Base-by-base conservation (phyloP, 2,888 invertebrate species). In the Emesis furor region DNA sequence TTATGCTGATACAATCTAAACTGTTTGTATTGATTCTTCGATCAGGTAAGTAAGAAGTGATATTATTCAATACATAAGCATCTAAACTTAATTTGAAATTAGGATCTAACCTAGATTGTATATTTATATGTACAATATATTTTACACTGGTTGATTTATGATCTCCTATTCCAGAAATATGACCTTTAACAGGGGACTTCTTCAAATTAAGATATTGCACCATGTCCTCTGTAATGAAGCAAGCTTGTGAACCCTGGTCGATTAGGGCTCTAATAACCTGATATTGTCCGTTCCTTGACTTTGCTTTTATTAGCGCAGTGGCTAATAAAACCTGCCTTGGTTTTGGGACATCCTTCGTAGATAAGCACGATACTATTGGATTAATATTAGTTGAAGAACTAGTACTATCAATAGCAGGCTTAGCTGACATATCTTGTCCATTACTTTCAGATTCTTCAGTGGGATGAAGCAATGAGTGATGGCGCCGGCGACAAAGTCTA, bases 281-380 rank as follows among this genome's bases (percentile, higher is more conserved):
- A 81, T 65, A 65, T 5, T 37, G 37, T 12, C 65, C 74, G 3
- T 17, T 65, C 5, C 12, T 73, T 67, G 73, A 78, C 51, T 78
- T 67, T 7, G 73, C 78, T 55, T 78, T 55, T 65, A 72, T 65
- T 62, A 78, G 39, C 37, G 78, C 78, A 3, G 72, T 78, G 30
- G 62, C 72, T 72, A 77, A 72, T 72, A 72, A 78, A 72, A 78
- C 72, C 59, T 77, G 76, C 59, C 76, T 77, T 5, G 78, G 62
- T 35, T 72, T 59, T 10, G 69, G 12, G 12, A 14, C 12, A 0
- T 59, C 39, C 4, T 71, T 39, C 30, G 76, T 69, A 6, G 71
- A 77, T 6, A 78, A 78, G 24, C 71, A 78, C 12, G n/a, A 51
- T 6, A 51, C 51, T 51, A 51, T 51, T n/a, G n/a, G 51, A 17